These are phyloP conservation scores for Cylindroiulus punctatus DNA, from an alignment of 2,888 invertebrate species.

Conservation along the genomic window DNA sequence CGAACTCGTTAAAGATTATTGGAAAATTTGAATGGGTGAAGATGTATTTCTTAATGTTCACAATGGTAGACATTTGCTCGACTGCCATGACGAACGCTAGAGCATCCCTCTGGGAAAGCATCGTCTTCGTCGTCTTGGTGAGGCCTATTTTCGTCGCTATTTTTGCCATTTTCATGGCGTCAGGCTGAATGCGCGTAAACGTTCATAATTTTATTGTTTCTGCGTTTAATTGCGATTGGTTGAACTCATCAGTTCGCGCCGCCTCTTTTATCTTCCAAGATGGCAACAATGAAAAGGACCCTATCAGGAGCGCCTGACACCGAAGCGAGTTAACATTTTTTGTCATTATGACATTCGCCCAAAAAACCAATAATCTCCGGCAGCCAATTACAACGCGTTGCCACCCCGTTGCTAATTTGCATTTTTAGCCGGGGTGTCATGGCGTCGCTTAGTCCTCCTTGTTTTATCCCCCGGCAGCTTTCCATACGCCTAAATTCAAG, in stretches of 20 bases:
- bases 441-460: not conserved
- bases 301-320: constrained; percentile 52
- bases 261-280: constrained; percentile 56
- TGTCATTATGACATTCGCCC: constrained; percentile 53
- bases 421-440: constrained; percentile 32
- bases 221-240: constrained; percentile 55
- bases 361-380: constrained; percentile 48
- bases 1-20: too few relatives aligned
- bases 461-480: constrained; percentile 23
- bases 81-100: too few relatives aligned
- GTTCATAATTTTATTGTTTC: constrained; percentile 57
- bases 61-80: too few relatives aligned
- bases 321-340: constrained; percentile 54
- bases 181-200: constrained; percentile 29
- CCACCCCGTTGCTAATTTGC: constrained; percentile 47
- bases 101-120: too few relatives aligned
- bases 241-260: constrained; percentile 52
- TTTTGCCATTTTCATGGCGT: constrained; percentile 7
- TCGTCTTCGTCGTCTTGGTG: too few relatives aligned
- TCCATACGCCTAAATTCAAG: not conserved
- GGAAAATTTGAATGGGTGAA: too few relatives aligned
- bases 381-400: constrained; percentile 50
- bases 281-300: constrained; percentile 54
- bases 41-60: too few relatives aligned
- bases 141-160: constrained; percentile 30